Conservation (phyloP, 2,113 vertebrate genomes). For the Zapornia atra region DNA sequence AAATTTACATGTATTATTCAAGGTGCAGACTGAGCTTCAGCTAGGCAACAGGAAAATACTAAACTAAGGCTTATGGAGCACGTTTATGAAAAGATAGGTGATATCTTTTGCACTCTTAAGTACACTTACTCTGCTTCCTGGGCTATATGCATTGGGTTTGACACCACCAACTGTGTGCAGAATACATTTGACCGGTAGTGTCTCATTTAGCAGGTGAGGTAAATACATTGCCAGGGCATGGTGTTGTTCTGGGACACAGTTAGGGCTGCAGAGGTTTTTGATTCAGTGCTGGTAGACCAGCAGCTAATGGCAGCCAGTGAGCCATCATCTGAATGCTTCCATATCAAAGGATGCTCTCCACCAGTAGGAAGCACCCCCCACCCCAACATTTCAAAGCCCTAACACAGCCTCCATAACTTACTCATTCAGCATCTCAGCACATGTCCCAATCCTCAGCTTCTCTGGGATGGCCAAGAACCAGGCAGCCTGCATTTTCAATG, state of each 20-base stretch:
- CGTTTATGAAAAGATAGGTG: background rate
- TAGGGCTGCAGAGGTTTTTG: background rate
- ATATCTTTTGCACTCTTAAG: background rate
- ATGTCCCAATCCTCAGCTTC: background rate
- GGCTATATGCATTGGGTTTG: background rate
- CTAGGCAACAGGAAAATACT: slow-evolving; percentile 14
- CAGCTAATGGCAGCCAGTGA: background rate
- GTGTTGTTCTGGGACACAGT: background rate
- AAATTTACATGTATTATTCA: slow-evolving; percentile 44
- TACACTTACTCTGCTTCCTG: background rate
- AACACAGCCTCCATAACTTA: background rate
- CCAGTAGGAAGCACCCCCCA: background rate
- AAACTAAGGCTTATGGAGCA: background rate
- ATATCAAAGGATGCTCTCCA: background rate
- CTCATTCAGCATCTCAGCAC: background rate
- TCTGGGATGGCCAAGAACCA: background rate
- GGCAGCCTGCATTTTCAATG: background rate
- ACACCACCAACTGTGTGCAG: background rate
- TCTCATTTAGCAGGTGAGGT: background rate
- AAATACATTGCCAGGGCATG: background rate
- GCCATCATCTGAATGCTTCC: background rate
- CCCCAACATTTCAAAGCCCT: background rate
- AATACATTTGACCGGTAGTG: background rate
- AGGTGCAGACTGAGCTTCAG: background rate
- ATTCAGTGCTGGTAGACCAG: background rate